A percentile compares a stretch with the other conserved stretches of the same genome.
Evolutionary conservation across 2,113 vertebrate species (phyloP).

Genomic region (Natator depressus): DNA sequence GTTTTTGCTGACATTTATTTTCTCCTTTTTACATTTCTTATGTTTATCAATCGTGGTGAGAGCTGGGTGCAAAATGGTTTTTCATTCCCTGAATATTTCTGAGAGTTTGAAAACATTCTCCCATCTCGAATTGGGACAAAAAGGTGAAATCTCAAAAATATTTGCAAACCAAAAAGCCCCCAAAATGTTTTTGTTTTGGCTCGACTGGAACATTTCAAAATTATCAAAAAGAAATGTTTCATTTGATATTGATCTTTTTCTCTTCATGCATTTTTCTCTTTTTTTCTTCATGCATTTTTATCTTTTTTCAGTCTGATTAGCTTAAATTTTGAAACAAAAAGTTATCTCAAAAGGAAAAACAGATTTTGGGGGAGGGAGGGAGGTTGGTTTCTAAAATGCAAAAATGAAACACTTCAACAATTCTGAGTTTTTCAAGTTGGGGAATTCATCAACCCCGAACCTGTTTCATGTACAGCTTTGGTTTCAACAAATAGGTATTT

Average conservation of each 20-base stretch:
- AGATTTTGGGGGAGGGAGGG: neutral
- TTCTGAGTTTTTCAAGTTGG: neutral
- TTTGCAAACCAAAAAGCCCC: neutral
- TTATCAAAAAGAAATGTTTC: neutral
- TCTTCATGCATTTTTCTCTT: too few species aligned
- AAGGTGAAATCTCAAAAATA: neutral
- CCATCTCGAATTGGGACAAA: neutral
- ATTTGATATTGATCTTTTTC: too few species aligned
- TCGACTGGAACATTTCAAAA: neutral
- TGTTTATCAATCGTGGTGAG: neutral
- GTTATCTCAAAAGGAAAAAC: neutral
- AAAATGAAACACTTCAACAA: neutral
- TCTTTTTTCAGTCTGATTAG: too few species aligned
- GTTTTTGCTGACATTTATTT: neutral
- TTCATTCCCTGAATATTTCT: neutral
- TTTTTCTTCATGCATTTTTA: too few species aligned
- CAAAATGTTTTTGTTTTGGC: neutral
- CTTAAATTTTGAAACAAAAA: neutral
- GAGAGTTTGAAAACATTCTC: neutral
- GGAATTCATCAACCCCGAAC: neutral
- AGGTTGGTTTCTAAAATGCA: neutral
- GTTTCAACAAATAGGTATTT: too few species aligned
- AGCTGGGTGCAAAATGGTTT: neutral
- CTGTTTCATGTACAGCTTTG: neutral
- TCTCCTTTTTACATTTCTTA: neutral